phyloP scores from a whole-genome alignment of 1,140 invertebrate genomes.

The Bombus confusus region DNA sequence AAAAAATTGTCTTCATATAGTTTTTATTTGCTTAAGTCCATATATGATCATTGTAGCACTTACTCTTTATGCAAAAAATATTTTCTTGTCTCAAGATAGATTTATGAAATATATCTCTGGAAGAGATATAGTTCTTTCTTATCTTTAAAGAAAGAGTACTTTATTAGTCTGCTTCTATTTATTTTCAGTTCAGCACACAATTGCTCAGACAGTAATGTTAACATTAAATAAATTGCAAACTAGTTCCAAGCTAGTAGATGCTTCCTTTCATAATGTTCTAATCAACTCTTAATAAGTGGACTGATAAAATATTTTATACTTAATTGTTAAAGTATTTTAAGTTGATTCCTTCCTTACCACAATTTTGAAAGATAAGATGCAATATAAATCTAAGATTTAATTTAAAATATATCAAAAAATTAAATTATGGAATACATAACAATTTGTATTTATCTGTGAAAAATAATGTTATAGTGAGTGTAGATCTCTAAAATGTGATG shows the following conservation, averaged over 20 bases:
- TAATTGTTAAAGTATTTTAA: neutral
- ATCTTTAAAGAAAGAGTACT: conserved; percentile 23
- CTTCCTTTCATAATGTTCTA: neutral
- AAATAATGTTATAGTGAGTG: neutral
- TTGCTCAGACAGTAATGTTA: neutral
- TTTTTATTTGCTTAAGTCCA: neutral
- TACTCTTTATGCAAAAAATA: neutral
- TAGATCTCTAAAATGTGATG: neutral
- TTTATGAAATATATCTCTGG: neutral
- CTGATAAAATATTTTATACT: neutral
- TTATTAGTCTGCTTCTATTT: neutral
- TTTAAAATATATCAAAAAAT: neutral
- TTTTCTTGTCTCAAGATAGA: neutral
- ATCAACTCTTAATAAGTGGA: neutral
- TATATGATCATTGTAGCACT: neutral
- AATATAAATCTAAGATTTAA: neutral
- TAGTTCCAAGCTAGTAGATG: neutral
- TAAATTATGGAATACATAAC: neutral
- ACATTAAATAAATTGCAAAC: neutral
- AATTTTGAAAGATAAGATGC: neutral
- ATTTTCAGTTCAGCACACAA: neutral
- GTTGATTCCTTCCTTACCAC: neutral
- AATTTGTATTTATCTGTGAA: neutral
- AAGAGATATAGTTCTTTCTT: conserved; percentile 8
- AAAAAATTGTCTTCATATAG: neutral